Evolutionary conservation across 2,113 vertebrate genomes (phyloP), one percentile per base, ranked within the genome.

Genomic region (Apeltes quadracus): DNA sequence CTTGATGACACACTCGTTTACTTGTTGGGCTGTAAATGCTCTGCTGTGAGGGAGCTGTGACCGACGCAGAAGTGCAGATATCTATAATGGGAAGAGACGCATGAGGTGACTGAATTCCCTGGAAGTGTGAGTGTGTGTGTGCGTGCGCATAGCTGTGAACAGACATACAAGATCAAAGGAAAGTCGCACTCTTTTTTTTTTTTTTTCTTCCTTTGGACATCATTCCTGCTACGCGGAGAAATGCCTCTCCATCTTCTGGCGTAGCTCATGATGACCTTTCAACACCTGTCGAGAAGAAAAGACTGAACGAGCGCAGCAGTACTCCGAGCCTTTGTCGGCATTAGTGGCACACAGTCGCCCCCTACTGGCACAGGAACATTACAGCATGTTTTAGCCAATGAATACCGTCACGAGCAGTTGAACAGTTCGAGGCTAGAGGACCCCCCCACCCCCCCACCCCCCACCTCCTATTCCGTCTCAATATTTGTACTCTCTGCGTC

Each of bases 291-390:
- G 51, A 48, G 39, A 61, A 46, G 11, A 81, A 44, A 53, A 34
- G 4, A 39, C 38, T 34, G 56, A 53, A 25, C 14, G 14, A 10
- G 71, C 1, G 3, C 67, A 63, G 39, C 36, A 22, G 46, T 32
- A 25, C 34, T 22, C 3, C 3, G 29, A 44, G 4, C n/a, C n/a
- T n/a, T n/a, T 10, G 9, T 72, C 70, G 54, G 10, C 9, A 38
- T 86, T 56, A 43, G 51, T 34, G 79, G 55, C 57, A 55, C 77
- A 38, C 51, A 5, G 76, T 67, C 87, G 63, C 91, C 91, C 88
- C 75, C 88, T 89, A 59, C 63, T 87, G 90, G 83, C 38, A 1
- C 14, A 29, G 13, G 65, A 41, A 3, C 9, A 0, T 18, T 15
- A 61, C 43, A 77, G 59, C 61, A 44, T 18, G 15, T 56, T 57